Evolutionary conservation across 2,888 invertebrate genomes (phyloP).

Genomic region (Aporophyla nigra): DNA sequence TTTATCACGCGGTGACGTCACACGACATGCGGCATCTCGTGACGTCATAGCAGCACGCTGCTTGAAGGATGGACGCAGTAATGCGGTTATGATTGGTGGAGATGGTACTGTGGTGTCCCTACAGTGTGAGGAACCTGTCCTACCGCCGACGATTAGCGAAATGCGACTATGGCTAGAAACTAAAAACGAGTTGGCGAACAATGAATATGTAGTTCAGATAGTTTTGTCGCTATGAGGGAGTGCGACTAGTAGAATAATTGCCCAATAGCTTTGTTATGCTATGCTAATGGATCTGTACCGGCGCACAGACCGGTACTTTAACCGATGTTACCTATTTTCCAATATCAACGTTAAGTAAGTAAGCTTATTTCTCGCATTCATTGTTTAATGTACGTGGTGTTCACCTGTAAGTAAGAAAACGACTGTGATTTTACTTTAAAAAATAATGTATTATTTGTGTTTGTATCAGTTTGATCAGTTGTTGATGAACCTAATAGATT

Average conservation of each 20-base stretch:
- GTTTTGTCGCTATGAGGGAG: not conserved
- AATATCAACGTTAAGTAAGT: too few species aligned
- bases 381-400: too few species aligned
- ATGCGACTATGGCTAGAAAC: not conserved
- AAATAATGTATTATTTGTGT: too few species aligned
- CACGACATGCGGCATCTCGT: constrained; percentile 21
- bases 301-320: too few species aligned
- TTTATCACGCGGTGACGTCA: constrained; percentile 61
- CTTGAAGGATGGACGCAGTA: constrained; percentile 50
- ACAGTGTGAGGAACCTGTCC: not conserved
- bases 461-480: too few species aligned
- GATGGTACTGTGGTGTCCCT: constrained; percentile 1
- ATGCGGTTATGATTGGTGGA: constrained; percentile 43
- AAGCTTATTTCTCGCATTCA: too few species aligned
- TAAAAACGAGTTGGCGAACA: not conserved
- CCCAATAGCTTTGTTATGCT: not conserved
- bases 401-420: too few species aligned
- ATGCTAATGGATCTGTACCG: too few species aligned
- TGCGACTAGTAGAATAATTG: not conserved
- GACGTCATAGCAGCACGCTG: constrained; percentile 29
- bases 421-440: too few species aligned
- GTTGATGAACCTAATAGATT: too few species aligned
- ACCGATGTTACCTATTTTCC: too few species aligned
- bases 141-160: not conserved
- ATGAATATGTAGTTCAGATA: not conserved